A percentile compares a stretch with the other conserved stretches of the same genome.
These are phyloP conservation scores for Microtus montanus DNA, from an alignment of 2,113 vertebrate species.

Conservation along the genomic window DNA sequence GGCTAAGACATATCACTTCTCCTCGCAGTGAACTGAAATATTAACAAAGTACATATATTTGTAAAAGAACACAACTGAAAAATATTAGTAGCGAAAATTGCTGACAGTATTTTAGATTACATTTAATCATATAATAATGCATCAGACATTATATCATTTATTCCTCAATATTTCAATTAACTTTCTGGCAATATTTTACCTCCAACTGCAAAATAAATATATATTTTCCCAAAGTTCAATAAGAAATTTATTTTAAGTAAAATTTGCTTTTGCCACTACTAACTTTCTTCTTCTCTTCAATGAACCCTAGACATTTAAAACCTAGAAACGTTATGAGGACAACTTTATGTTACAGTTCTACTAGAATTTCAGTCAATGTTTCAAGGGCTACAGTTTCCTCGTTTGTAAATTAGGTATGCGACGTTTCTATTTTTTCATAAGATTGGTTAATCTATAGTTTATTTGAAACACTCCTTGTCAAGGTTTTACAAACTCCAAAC, in stretches of 20 bases:
- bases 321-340: not conserved
- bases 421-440: not conserved
- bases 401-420: not conserved
- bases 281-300: not conserved
- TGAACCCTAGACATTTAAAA: not conserved
- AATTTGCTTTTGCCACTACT: not conserved
- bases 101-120: not conserved
- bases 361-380: not conserved
- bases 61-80: not conserved
- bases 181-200: not conserved
- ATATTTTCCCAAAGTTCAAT: not conserved
- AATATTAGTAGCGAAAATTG: not conserved
- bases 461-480: not conserved
- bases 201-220: not conserved
- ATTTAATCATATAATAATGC: not conserved
- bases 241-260: not conserved
- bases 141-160: not conserved
- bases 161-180: not conserved
- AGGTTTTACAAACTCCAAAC: not conserved
- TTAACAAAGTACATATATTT: fast-evolving
- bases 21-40: not conserved
- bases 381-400: not conserved
- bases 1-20: not conserved
- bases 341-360: not conserved
- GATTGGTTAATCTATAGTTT: not conserved